phyloP scores from a whole-genome alignment of 1,140 invertebrate genomes.

The Drosophila biarmipes region DNA sequence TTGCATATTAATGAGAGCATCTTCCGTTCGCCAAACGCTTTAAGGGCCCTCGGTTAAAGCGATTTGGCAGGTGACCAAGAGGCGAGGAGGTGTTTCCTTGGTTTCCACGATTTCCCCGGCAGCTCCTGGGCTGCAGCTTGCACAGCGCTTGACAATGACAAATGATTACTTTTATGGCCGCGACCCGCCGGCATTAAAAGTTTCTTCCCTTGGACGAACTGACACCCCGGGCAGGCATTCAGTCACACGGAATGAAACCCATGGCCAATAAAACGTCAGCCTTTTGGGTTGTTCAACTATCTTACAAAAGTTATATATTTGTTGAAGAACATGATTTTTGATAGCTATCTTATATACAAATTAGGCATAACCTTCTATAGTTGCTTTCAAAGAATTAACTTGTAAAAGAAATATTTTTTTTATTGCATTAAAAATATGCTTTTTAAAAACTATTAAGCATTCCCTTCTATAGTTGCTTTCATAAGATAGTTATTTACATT shows the following conservation, averaged over 20 bases:
- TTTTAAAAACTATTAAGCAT: too few relatives aligned
- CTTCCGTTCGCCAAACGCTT: slow-evolving; percentile 46
- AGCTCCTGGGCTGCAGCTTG: slow-evolving; percentile 35
- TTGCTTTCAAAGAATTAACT: too few relatives aligned
- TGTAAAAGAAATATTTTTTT: too few relatives aligned
- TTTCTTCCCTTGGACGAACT: slow-evolving; percentile 71
- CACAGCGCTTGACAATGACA: slow-evolving; percentile 74
- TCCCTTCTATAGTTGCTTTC: too few relatives aligned
- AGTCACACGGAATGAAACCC: not conserved
- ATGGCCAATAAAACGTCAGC: not conserved
- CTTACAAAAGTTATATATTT: too few relatives aligned
- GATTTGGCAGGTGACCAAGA: slow-evolving; percentile 59
- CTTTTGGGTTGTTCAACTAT: too few relatives aligned
- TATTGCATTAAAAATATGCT: too few relatives aligned
- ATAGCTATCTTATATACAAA: too few relatives aligned
- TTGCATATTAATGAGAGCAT: slow-evolving; percentile 77
- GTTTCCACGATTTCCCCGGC: not conserved
- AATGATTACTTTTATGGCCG: slow-evolving; percentile 81
- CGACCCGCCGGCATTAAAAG: slow-evolving; percentile 70
- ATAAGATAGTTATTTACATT: too few relatives aligned
- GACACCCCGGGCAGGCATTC: slow-evolving; percentile 55
- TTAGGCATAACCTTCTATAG: too few relatives aligned
- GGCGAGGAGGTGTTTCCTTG: slow-evolving; percentile 4
- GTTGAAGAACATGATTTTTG: too few relatives aligned
- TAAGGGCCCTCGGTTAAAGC: slow-evolving; percentile 56